Base-by-base conservation (phyloP, 2,113 vertebrate species). In the Todiramphus saurophagus region DNA sequence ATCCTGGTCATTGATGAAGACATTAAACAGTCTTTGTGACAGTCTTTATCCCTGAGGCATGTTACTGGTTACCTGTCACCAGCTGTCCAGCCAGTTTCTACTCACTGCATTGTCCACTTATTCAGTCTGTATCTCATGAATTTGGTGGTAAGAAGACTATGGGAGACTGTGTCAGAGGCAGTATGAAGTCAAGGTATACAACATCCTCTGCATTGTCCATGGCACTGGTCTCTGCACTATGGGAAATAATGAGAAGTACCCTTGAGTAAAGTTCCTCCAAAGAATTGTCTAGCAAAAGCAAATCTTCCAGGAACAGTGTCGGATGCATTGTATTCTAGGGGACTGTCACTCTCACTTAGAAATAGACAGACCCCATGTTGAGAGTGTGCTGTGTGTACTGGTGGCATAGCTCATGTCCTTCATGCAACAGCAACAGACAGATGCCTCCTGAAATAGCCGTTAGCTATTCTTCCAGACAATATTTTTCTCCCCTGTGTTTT, bases 111-210 rank as follows among this genome's bases (percentile, higher is more conserved):
- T 72, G 30, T 31, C 39, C 33, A 30, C 9, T n/a, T 51, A 41
- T 2, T 24, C 28, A 69, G 37, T 10, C 28, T 5, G 2, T 33
- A 44, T 68, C 31, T 77, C 25, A 60, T 20, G 10, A 0, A 0
- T 74, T 66, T 37, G 7, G 25, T 66, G 28, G 25, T 51, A 53
- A 46, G n/a, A 1, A 23, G 7, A 74, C 66, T 27, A 8, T 6
- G 5, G 37, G 18, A 62, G 18, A 13, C 18, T 51, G 7, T 62
- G 33, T 35, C 41, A 80, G 41, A 84, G 27, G 37, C 24, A 25
- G 5, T 16, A 43, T 33, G 21, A 56, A 89, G 25, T 28, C 35
- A 56, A 43, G 16, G 17, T n/a, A 28, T 25, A 28, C 7, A 58
- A 31, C 23, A 48, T 13, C 1, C 1, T 39, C 46, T 48, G 33